Evolutionary conservation across 2,113 vertebrate species (phyloP), one percentile per base, ranked within the genome.

Genomic region (Reinhardtius hippoglossoides): DNA sequence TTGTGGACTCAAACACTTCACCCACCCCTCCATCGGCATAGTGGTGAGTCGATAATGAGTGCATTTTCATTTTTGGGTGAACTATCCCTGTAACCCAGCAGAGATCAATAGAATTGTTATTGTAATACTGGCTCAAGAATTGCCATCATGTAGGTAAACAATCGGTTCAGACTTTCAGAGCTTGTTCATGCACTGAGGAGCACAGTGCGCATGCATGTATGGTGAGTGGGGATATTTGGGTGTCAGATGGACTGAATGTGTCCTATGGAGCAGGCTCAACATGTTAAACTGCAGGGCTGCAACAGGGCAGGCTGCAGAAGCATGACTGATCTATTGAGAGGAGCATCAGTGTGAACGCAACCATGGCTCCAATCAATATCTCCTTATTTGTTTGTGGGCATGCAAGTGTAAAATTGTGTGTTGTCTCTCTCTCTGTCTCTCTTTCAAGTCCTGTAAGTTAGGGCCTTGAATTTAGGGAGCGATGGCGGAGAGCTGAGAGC

Each of bases 321-420:
- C 87, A 83, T 89, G 90, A 89, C 91, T 91, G 87, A 93, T 92
- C 87, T 92, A 91, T 90, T 85, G 88, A 92, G 88, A 84, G 84
- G 76, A 84, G 82, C 80, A 85, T 88, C 89, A 81, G 76, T 81
- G 87, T 84, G 80, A 90, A 90, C 73, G 86, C 81, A 83, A 76
- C 83, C 80, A 21, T 57, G 80, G 75, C 82, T 71, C 81, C 75
- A 79, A 90, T 94, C 93, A 88, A 91, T 92, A 92, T 67, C 1
- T 37, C 66, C 86, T 90, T 83, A 91, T 92, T 93, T 93, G 89
- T 92, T 89, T 89, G 87, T 91, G 91, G 87, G 90, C 90, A 84
- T 66, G 20, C 73, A 50, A 88, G 87, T 83, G 87, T 91, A 91
- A 89, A 92, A 93, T 91, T 89, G 85, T 82, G 77, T 78, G 81